Base-by-base conservation (phyloP, 37 sponge, comb jelly and placozoan genomes). In the Beroe forskalii region DNA sequence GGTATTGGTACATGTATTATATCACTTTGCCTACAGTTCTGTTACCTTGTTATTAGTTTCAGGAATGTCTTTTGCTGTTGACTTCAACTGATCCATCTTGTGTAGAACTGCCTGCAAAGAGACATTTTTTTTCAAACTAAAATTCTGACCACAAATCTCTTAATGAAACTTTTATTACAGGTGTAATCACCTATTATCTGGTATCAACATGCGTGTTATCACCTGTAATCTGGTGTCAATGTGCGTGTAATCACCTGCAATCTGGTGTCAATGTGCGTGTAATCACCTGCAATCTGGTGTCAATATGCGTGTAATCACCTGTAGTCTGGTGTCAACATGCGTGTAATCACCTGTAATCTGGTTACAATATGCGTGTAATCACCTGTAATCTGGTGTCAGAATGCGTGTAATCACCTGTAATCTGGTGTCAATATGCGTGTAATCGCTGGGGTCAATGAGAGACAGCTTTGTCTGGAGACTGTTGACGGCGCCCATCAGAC, bases 361-460 rank as follows among this genome's bases (percentile, higher is more conserved):
- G 55, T 48, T 6, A 17, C 55, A 48, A 48, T 48, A 48, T 48
- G 55, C 6, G 55, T 48, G 55, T 48, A 48, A 48, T 64, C 55
- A 48, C 55, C 55, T 48, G 55, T 48, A 48, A 48, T 12, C 55
- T 48, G 55, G 55, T 48, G 55, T 48, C 55, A 48, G 12, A 17
- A 48, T 64, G 66, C 3, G 66, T 27, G 31, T 27, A 64, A 27
- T 64, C 35, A 80, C 86, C 86, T 80, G 86, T 38, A 80, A 37
- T 27, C 86, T 40, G 0, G 86, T 80, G 24, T 80, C 86, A 43
- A 80, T 80, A 38, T 80, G 86, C 28, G 86, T 44, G 55, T 80
- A 80, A 80, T 80, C 86, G 22, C 55, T 80, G 24, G 86, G 86
- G n/a, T 80, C 86, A 80, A 80, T 80, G n/a, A 80, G 86, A 25